Evolutionary conservation across 2,797 vertebrate species (phyloP).

Genomic region (Onychomys leucogaster): DNA sequence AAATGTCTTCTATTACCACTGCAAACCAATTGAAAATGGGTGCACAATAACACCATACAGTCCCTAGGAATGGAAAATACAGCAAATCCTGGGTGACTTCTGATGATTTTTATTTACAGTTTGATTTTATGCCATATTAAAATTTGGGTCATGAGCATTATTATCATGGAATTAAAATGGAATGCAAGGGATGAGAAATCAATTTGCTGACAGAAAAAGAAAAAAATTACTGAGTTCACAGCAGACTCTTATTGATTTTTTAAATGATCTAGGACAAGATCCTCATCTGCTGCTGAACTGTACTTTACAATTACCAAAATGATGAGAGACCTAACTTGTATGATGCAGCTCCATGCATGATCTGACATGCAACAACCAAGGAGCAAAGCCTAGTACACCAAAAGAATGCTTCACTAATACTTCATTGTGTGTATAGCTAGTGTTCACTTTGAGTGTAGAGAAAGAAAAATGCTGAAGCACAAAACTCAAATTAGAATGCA

Average conservation of each 20-base stretch:
- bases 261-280: conserved; percentile 1
- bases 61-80: neutral
- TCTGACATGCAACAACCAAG: neutral
- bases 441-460: neutral
- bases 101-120: neutral
- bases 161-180: neutral
- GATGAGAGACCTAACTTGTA: neutral
- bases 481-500: neutral
- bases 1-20: neutral
- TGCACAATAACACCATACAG: neutral
- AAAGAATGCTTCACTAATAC: neutral
- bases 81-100: neutral
- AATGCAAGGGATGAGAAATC: neutral
- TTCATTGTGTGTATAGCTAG: neutral
- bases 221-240: neutral
- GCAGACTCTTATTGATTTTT: neutral
- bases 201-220: neutral
- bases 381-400: neutral
- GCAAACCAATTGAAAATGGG: neutral
- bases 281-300: neutral
- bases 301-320: neutral
- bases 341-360: neutral
- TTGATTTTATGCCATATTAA: neutral
- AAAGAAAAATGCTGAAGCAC: neutral
- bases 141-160: neutral